Evolutionary conservation across 1,140 invertebrate species (phyloP).

Genomic region (Lucilia sericata): DNA sequence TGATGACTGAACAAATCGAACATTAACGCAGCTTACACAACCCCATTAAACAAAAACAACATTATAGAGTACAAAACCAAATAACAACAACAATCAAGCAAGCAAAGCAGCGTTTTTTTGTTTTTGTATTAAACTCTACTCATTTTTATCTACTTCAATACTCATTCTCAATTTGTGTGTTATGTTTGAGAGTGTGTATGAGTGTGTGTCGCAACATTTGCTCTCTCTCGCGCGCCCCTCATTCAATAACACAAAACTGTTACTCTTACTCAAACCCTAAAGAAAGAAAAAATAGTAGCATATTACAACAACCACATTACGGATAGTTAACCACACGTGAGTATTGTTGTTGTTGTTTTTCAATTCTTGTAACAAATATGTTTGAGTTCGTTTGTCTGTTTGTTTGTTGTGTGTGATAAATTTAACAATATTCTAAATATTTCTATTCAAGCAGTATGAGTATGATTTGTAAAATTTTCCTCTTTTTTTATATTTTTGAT

Average conservation of each 20-base stretch:
- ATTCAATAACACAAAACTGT: background rate
- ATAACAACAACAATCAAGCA: conserved; percentile 45
- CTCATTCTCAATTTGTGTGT: background rate
- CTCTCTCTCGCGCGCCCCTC: conserved; percentile 8
- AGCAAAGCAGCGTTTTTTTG: conserved; percentile 2
- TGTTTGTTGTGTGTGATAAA: background rate
- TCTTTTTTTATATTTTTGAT: background rate
- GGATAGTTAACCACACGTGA: background rate
- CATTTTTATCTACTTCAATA: conserved; percentile 1
- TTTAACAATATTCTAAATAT: background rate
- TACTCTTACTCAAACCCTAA: background rate
- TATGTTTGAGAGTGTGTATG: no score
- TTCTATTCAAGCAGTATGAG: background rate
- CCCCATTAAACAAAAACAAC: conserved; percentile 53
- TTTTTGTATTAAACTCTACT: background rate
- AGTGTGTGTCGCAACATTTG: background rate
- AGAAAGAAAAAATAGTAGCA: background rate
- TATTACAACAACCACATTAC: background rate
- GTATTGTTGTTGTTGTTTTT: conserved; percentile 21
- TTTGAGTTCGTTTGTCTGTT: conserved; percentile 4
- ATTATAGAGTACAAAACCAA: conserved; percentile 44
- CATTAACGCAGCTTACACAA: conserved; percentile 62
- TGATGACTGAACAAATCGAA: conserved; percentile 66
- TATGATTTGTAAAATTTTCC: background rate
- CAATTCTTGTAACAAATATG: background rate